Base-by-base conservation (phyloP, 2,888 invertebrate species). In the Drosophila pseudotalamancana region DNA sequence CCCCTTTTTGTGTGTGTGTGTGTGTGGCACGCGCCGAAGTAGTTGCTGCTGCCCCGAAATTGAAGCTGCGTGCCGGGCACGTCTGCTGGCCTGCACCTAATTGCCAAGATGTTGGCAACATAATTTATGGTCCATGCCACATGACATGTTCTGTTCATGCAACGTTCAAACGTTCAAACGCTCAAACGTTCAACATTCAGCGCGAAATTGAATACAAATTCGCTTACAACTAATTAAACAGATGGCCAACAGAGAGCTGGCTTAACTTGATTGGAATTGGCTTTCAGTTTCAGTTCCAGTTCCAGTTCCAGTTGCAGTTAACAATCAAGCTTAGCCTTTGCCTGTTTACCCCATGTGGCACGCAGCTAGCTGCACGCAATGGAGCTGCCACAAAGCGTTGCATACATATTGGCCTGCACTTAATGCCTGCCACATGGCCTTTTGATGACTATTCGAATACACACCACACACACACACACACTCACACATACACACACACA, bases 71-170 rank as follows among this genome's bases (percentile, higher is more conserved):
- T 12, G 11, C 19, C 32, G 6, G 18, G 27, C 19, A 53, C 39
- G 25, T 48, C n/a, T 57, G 53, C 42, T 46, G 23, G 42, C 45
- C 48, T 49, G 61, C 59, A 64, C 56, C 86, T 80, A 86, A 80
- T 80, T 80, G 80, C 80, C 83, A 82, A 79, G 77, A 79, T 83
- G 83, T 64, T 72, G 84, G 87, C 74, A 86, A 77, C 72, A 81
- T 81, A 87, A 81, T 81, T 81, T 84, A 81, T 87, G 84, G 62
- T 39, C 82, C 56, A 65, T 62, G 79, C 40, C 40, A 16, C 72
- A 63, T 60, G 56, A 69, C 57, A 53, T 85, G 40, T 25, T 14
- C 40, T 42, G 70, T 62, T 76, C n/a, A 80, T 79, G 72, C 59
- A 63, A 60, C 51, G 49, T 32, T n/a, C 37, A 32, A 45, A 9